phyloP scores from a whole-genome alignment of 2,797 vertebrate species.

The Centroberyx gerrardi region DNA sequence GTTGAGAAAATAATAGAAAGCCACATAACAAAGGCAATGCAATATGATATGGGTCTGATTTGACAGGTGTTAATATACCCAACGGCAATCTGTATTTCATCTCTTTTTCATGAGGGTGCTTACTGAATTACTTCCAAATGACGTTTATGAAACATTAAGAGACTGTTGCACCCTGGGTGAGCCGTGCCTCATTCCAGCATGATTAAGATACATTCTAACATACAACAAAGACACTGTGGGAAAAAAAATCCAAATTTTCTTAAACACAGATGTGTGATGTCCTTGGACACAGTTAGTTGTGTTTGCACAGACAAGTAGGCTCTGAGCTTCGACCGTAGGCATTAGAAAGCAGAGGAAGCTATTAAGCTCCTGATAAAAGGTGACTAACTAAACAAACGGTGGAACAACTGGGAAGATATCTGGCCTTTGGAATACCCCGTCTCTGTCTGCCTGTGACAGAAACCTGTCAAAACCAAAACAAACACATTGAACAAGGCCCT shows the following conservation, averaged over 20 bases:
- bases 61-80: slow-evolving; percentile 81
- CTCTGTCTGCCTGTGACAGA: slow-evolving; percentile 69
- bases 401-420: slow-evolving; percentile 63
- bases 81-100: slow-evolving; percentile 77
- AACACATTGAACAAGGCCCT: slow-evolving; percentile 79
- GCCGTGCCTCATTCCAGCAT: slow-evolving; percentile 48
- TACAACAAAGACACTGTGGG: slow-evolving; percentile 32
- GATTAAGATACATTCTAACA: slow-evolving; percentile 54
- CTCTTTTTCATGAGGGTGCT: slow-evolving; percentile 75
- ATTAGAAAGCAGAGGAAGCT: slow-evolving; percentile 75
- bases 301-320: slow-evolving; percentile 61
- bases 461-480: slow-evolving; percentile 80
- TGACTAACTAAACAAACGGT: slow-evolving; percentile 73
- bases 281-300: slow-evolving; percentile 50
- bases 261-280: slow-evolving; percentile 67
- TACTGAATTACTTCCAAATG: slow-evolving; percentile 78
- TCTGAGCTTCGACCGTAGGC: slow-evolving; percentile 53
- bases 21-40: slow-evolving; percentile 52
- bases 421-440: slow-evolving; percentile 47
- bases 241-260: slow-evolving; percentile 40
- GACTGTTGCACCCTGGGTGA: slow-evolving; percentile 59
- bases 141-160: slow-evolving; percentile 76
- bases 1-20: slow-evolving; percentile 74
- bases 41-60: slow-evolving; percentile 69
- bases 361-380: slow-evolving; percentile 70